Conservation (phyloP, 1,140 invertebrate genomes). For the Drosophila funebris region DNA sequence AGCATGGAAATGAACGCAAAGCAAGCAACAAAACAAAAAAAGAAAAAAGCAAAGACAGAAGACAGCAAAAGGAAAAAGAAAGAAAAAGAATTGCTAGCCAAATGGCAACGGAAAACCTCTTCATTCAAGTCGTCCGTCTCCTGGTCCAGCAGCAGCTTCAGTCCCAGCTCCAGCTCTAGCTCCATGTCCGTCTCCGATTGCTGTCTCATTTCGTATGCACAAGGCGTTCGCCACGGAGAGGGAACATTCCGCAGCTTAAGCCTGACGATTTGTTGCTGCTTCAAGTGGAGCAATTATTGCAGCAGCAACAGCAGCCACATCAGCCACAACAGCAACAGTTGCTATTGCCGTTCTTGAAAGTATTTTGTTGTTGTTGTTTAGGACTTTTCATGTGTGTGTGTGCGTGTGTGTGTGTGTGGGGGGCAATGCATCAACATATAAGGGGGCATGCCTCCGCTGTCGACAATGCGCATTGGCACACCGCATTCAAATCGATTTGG, state of each 20-base stretch:
- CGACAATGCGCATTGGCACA: slow-evolving; percentile 39
- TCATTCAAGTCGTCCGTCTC: slow-evolving; percentile 64
- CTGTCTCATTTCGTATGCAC: slow-evolving; percentile 79
- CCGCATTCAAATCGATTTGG: slow-evolving; percentile 74
- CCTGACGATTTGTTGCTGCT: slow-evolving; percentile 44
- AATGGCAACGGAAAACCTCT: slow-evolving; percentile 78
- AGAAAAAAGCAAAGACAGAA: slow-evolving; percentile 20
- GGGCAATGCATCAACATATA: slow-evolving; percentile 50
- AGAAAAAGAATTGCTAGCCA: slow-evolving; percentile 66
- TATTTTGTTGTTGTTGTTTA: slow-evolving; percentile 1
- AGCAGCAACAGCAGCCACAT: slow-evolving; percentile 30
- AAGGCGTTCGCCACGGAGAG: slow-evolving; percentile 53
- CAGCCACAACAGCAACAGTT: slow-evolving; percentile 31
- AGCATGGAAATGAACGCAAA: slow-evolving; percentile 74
- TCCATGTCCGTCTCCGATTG: slow-evolving; percentile 5
- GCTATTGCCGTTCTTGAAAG: slow-evolving; percentile 4
- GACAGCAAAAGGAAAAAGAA: slow-evolving; percentile 46
- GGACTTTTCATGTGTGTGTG: not conserved
- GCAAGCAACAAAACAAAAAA: slow-evolving; percentile 18
- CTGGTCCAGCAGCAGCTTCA: no score
- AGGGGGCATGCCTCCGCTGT: slow-evolving; percentile 7
- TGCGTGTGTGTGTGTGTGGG: slow-evolving; percentile 27
- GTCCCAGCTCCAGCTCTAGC: slow-evolving; percentile 7
- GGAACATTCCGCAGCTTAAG: slow-evolving; percentile 50
- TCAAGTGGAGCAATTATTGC: slow-evolving; percentile 54